Conservation (phyloP, 2,888 invertebrate genomes). For the Phyllotreta striolata region DNA sequence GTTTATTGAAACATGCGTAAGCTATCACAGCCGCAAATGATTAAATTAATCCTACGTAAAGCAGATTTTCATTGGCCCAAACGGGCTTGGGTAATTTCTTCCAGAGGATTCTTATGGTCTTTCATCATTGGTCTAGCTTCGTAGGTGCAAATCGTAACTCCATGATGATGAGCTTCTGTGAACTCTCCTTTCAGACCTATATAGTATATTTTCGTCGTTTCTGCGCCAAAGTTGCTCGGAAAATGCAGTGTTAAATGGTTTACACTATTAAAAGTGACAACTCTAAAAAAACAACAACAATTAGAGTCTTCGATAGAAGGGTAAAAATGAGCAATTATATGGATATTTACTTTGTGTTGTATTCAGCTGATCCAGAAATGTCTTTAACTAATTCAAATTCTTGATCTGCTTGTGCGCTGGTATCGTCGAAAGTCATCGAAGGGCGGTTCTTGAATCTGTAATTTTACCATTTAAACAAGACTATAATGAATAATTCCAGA, state of each 20-base stretch:
- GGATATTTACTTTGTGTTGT: slow-evolving; percentile 92
- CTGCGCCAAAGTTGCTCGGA: slow-evolving; percentile 86
- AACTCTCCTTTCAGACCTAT: slow-evolving; percentile 96
- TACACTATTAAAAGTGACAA: slow-evolving; percentile 91
- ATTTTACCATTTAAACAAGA: slow-evolving; percentile 26
- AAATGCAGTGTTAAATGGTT: slow-evolving; percentile 91
- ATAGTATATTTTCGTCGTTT: slow-evolving; percentile 87
- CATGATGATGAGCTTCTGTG: slow-evolving; percentile 82
- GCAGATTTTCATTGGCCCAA: slow-evolving; percentile 30
- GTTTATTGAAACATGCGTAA: slow-evolving; percentile 1
- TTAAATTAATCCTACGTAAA: slow-evolving; percentile 9
- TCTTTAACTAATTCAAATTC: slow-evolving; percentile 88
- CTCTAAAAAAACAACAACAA: slow-evolving; percentile 67
- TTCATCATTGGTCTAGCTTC: slow-evolving; percentile 85
- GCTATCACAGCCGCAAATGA: slow-evolving; percentile 17
- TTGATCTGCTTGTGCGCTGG: slow-evolving; percentile 78
- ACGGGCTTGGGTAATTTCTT: slow-evolving; percentile 58
- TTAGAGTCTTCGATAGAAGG: too few species aligned
- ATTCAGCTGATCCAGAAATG: slow-evolving; percentile 81
- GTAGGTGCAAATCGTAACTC: slow-evolving; percentile 91
- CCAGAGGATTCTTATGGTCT: slow-evolving; percentile 80
- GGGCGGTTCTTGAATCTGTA: slow-evolving; percentile 91
- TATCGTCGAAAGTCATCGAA: slow-evolving; percentile 95
- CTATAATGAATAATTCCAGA: slow-evolving; percentile 4
- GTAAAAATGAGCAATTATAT: too few species aligned